Base-by-base conservation (phyloP, 92 coral and sea anemone species). In the Zoanthus sociatus region DNA sequence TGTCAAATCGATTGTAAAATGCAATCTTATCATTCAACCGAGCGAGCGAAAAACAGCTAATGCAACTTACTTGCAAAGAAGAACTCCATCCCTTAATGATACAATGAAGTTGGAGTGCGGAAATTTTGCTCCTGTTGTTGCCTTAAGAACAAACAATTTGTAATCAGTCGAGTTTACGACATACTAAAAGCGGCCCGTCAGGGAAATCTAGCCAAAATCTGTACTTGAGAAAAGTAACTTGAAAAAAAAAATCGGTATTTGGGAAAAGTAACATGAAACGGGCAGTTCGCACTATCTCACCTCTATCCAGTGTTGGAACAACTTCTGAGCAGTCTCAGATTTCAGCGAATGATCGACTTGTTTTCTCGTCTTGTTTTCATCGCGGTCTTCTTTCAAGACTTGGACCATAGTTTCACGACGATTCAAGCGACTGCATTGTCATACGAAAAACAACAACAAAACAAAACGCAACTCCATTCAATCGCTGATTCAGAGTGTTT, bases 271-370 rank as follows among this genome's bases (percentile, higher is more conserved):
- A 94, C 58, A 48, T 82, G 96, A 94, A 84, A 90, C 96, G 74
- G n/a, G 82, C 55, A 56, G 47, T 33, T 48, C 68, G 76, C 74
- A 64, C 56, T 33, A 74, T 67, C 93, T 70, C 73, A 94, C 96
- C 96, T 94, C 95, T 76, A 94, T 94, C 96, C 96, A 94, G 26
- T 81, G 90, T 88, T 90, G 96, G 77, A 90, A 83, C 84, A 94
- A 92, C 87, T 77, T 87, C 74, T 92, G 96, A 55, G 92, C 96
- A 66, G 94, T 90, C 74, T 92, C 96, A 58, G 96, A 89, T 90
- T 89, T 92, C 93, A 88, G 31, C 84, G 85, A 81, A 67, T 67
- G 20, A 71, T 81, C 85, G 76, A 66, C 26, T 53, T 66, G 70
- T 66, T 63, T 33, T 31, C 47, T 63, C 17, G 75, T 18, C 66